Base-by-base conservation (phyloP, 2,113 vertebrate genomes). In the Cinclus cinclus region DNA sequence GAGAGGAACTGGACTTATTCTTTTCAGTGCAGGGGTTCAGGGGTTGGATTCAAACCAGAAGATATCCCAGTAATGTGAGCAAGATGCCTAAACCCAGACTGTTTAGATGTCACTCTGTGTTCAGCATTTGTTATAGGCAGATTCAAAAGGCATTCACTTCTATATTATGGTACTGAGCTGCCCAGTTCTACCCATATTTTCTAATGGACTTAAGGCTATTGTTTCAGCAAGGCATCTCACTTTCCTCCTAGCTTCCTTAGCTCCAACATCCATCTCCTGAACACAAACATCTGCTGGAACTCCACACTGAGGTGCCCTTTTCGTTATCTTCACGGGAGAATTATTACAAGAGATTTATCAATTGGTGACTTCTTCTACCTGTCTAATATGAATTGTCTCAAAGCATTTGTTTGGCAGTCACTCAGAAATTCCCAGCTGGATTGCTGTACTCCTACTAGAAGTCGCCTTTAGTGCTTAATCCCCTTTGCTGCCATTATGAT, bases 381-480 rank as follows among this genome's bases (percentile, higher is more conserved):
- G 42, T 19, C 89, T 94, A 55, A 76, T 28, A 47, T 37, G 35
- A 92, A 64, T 47, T 67, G 39, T 85, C 70, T 92, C 68, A 88
- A 86, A 76, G 60, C 31, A 44, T 87, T 90, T 83, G 44, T 67
- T 39, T 56, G 71, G 47, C 39, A 93, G 47, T 90, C 71, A 64
- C 79, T 94, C 56, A 89, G 93, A 88, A 94, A 90, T 78, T 92
- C 69, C 60, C 76, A 80, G 14, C 35, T 11, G 27, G 73, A 79
- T 69, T 53, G 73, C 24, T 92, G 47, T 78, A 56, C 39, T 68
- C 63, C 44, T 93, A 20, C 65, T 47, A 63, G 68, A 59, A 70
- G 15, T 83, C 47, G 78, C 83, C 71, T 93, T 92, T 65, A 37
- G 53, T 71, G 49, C 60, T 86, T 96, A 90, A 81, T 95, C 88